Conservation (phyloP, 2,797 vertebrate species). For the Helarctos malayanus region DNA sequence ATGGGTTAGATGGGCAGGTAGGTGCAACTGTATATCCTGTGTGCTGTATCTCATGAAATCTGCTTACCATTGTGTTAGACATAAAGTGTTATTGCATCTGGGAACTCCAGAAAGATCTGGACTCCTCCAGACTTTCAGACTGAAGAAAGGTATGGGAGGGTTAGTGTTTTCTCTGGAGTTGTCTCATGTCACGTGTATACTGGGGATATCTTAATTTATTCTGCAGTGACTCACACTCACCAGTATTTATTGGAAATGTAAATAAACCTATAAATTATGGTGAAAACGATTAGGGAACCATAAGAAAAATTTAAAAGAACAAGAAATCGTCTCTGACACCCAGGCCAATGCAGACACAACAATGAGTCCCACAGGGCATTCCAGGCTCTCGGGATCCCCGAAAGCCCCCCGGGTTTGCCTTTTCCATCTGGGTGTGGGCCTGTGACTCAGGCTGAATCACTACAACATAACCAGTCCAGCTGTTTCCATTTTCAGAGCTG, state of each 20-base stretch:
- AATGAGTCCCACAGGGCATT: not conserved
- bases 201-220: not conserved
- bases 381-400: not conserved
- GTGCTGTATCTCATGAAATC: not conserved
- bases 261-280: constrained; percentile 51
- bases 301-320: not conserved
- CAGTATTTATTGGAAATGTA: constrained; percentile 14
- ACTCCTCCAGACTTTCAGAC: not conserved
- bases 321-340: not conserved
- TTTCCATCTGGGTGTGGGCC: constrained; percentile 50
- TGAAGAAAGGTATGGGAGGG: not conserved
- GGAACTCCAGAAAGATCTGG: not conserved
- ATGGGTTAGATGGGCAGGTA: not conserved
- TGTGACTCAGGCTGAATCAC: constrained; percentile 75
- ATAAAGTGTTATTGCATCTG: not conserved
- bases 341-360: not conserved
- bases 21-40: not conserved
- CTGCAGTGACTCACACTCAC: constrained; percentile 25
- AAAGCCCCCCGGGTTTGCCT: not conserved
- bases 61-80: not conserved
- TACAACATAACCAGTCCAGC: constrained; percentile 23
- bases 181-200: not conserved
- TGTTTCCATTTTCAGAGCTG: constrained; percentile 75
- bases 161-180: not conserved
- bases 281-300: not conserved